phyloP scores from a whole-genome alignment of 2,797 vertebrate genomes.

The Peromyscus attwateri region DNA sequence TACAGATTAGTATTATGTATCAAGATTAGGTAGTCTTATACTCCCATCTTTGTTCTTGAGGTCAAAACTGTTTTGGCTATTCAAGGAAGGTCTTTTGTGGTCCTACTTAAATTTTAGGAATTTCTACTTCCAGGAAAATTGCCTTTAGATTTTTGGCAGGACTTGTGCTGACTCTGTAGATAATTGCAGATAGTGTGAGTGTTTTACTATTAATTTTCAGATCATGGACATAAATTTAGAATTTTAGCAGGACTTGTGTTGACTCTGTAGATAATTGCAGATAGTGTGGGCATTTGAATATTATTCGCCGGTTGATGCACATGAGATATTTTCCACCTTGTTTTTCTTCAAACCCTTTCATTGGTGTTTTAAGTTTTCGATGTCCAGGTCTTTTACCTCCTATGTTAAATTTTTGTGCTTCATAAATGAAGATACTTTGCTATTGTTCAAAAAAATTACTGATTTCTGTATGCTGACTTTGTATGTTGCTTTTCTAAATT shows the following conservation, averaged over 20 bases:
- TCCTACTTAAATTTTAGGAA: background rate
- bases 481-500: background rate
- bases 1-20: background rate
- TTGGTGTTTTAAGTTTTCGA: background rate
- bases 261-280: background rate
- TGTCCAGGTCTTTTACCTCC: background rate
- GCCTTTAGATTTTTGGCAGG: background rate
- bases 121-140: background rate
- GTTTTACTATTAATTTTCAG: background rate
- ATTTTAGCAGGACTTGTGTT: background rate
- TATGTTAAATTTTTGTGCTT: background rate
- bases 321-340: background rate
- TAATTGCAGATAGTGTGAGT: background rate
- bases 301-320: background rate
- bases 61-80: background rate
- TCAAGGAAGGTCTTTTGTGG: background rate
- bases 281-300: background rate
- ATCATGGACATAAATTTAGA: background rate
- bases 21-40: background rate
- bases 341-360: background rate
- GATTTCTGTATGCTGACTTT: background rate
- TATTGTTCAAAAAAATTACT: background rate
- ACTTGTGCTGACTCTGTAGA: background rate
- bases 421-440: background rate
- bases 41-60: background rate